These are phyloP conservation scores for Drosophila rubida DNA, from an alignment of 2,888 invertebrate species.

Conservation along the genomic window DNA sequence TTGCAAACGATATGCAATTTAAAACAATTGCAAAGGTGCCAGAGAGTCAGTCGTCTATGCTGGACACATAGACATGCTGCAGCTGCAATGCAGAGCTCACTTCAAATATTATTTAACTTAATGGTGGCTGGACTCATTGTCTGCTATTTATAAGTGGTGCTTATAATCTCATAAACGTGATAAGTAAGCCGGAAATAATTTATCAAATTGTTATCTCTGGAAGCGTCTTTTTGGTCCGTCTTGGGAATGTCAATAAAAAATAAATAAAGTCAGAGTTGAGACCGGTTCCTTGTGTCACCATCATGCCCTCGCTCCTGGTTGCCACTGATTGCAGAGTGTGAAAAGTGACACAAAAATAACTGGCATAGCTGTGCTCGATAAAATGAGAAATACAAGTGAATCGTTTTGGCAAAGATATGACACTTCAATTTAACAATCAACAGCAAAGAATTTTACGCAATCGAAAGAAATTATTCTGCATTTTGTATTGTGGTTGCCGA, in stretches of 20 bases:
- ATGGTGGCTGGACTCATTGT: background rate
- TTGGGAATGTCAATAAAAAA: background rate
- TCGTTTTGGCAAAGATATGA: slow-evolving; percentile 3
- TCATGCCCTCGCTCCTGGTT: background rate
- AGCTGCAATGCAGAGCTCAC: too few species aligned
- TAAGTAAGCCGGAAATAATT: background rate
- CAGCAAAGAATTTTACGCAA: slow-evolving; percentile 10
- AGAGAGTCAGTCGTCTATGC: background rate
- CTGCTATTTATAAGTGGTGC: background rate
- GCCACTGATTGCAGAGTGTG: background rate
- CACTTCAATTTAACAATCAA: slow-evolving; percentile 9
- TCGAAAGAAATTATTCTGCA: slow-evolving; percentile 13
- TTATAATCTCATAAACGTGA: background rate
- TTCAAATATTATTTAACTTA: too few species aligned
- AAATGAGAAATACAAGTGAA: slow-evolving; percentile 11
- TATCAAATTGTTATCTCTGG: background rate
- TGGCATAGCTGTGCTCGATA: slow-evolving; percentile 13
- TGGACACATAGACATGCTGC: background rate
- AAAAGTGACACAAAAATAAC: slow-evolving; percentile 12
- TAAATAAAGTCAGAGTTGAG: background rate
- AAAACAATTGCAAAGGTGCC: background rate
- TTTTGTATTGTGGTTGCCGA: slow-evolving; percentile 6
- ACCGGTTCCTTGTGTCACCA: background rate
- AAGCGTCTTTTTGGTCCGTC: background rate
- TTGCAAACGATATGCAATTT: slow-evolving; percentile 5